Conservation (phyloP, 1,140 invertebrate species). For the Gryon sp. region DNA sequence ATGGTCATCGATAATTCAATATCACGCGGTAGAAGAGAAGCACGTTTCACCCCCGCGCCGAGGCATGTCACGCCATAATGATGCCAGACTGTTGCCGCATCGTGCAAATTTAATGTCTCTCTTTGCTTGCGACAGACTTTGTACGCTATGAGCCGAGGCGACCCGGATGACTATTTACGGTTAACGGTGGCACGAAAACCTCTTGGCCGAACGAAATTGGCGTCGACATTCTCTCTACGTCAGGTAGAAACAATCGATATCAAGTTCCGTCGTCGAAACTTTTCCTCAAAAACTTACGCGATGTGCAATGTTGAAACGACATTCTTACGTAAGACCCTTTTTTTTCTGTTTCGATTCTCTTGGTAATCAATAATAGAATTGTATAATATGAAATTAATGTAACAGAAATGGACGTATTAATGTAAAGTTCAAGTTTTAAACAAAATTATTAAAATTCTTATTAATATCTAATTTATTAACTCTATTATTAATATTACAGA, state of each 20-base stretch:
- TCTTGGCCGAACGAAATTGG: slow-evolving; percentile 58
- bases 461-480: no score
- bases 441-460: no score
- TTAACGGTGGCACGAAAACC: slow-evolving; percentile 62
- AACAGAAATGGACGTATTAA: no score
- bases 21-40: slow-evolving; percentile 64
- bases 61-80: slow-evolving; percentile 72
- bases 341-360: neutral
- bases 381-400: no score
- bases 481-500: no score
- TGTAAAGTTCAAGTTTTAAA: no score
- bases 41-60: slow-evolving; percentile 61
- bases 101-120: slow-evolving; percentile 73
- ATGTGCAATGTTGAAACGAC: neutral
- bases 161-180: slow-evolving; percentile 62
- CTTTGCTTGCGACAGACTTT: slow-evolving; percentile 62
- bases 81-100: slow-evolving; percentile 58
- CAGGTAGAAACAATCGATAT: slow-evolving; percentile 64
- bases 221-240: slow-evolving; percentile 48
- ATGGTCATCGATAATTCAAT: slow-evolving; percentile 75
- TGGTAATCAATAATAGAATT: no score
- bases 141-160: slow-evolving; percentile 57
- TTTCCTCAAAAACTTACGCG: slow-evolving; percentile 44
- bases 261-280: slow-evolving; percentile 36
- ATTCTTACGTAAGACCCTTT: slow-evolving; percentile 3